Base-by-base conservation (phyloP, 2,797 vertebrate genomes). In the Tauraco hartlaubi region DNA sequence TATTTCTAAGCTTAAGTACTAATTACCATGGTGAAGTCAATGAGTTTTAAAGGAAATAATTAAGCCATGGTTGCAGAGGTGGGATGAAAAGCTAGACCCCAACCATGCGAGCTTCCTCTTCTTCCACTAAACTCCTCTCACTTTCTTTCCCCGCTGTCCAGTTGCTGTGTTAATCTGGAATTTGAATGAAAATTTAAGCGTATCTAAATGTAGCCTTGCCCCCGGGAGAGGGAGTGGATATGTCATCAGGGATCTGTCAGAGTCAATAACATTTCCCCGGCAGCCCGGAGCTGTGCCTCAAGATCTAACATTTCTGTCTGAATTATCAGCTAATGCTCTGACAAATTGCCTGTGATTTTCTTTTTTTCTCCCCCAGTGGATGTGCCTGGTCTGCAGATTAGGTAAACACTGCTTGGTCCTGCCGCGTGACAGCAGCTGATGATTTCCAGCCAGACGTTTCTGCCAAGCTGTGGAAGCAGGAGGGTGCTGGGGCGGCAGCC, bases 271-370 rank as follows among this genome's bases (percentile, higher is more conserved):
- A 16, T 80, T 94, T 72, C 79, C 87, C 78, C 73, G 4, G 56
- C 88, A 94, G 95, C 90, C 94, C 29, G 2, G 29, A 96, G 97
- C 95, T 26, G 43, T 29, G 94, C 95, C 91, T 96, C 85, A 6
- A 93, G 96, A 96, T 92, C 95, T 88, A 94, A 95, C 96, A 94
- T 97, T 94, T 96, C 96, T 97, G 91, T 92, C 93, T 94, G 96
- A 96, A 96, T 97, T 97, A 97, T 94, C 97, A 95, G 90, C 95
- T 96, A 97, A 97, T 96, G 96, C 91, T 96, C 97, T 97, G 97
- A 97, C 97, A 97, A 97, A 97, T 97, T 98, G 96, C 86, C 96
- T 95, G 96, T 96, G 96, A 97, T 97, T 96, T 78, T 93, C 89
- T 92, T 87, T 90, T 78, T 92, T 94, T 85, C 95, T 95, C 84